A percentile compares a stretch with the other conserved stretches of the same genome.
Evolutionary conservation across 2,888 invertebrate species (phyloP).

Genomic region (Lomographa bimaculata): DNA sequence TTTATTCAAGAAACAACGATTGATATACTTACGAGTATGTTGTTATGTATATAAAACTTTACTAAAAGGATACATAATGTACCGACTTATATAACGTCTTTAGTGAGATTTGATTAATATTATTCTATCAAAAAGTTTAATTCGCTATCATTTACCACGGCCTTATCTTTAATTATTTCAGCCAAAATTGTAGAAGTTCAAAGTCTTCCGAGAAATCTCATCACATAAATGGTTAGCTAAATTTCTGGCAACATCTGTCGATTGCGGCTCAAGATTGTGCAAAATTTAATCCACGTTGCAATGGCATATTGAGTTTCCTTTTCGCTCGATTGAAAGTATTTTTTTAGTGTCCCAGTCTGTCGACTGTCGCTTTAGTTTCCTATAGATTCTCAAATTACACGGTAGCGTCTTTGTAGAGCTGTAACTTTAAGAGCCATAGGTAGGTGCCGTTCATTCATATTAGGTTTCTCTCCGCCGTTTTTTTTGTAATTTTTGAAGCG

Average conservation of each 20-base stretch:
- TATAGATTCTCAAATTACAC: slow-evolving; percentile 70
- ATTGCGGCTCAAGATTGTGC: slow-evolving; percentile 70
- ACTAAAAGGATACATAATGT: no score
- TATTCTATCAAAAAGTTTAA: slow-evolving; percentile 24
- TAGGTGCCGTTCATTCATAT: slow-evolving; percentile 62
- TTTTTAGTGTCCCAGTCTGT: slow-evolving; percentile 66
- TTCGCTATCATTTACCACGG: slow-evolving; percentile 21
- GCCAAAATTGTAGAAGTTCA: slow-evolving; percentile 46
- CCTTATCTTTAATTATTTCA: slow-evolving; percentile 44
- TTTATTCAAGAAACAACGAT: no score
- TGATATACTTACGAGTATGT: no score
- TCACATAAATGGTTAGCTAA: slow-evolving; percentile 61
- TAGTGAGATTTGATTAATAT: slow-evolving; percentile 32
- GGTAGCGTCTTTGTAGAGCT: slow-evolving; percentile 72
- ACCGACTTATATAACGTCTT: slow-evolving; percentile 5
- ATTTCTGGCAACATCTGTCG: slow-evolving; percentile 76
- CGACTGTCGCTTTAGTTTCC: slow-evolving; percentile 77
- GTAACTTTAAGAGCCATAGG: slow-evolving; percentile 58
- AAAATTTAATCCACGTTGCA: slow-evolving; percentile 78
- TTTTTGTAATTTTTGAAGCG: slow-evolving; percentile 36
- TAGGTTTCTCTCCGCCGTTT: slow-evolving; percentile 56
- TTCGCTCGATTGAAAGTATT: slow-evolving; percentile 72
- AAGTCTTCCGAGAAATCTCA: slow-evolving; percentile 51
- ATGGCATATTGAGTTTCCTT: slow-evolving; percentile 77
- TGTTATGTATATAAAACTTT: no score